A percentile compares a stretch with the other conserved stretches of the same genome.
Conservation (phyloP, 2,888 invertebrate genomes). For the Meta bourneti region DNA sequence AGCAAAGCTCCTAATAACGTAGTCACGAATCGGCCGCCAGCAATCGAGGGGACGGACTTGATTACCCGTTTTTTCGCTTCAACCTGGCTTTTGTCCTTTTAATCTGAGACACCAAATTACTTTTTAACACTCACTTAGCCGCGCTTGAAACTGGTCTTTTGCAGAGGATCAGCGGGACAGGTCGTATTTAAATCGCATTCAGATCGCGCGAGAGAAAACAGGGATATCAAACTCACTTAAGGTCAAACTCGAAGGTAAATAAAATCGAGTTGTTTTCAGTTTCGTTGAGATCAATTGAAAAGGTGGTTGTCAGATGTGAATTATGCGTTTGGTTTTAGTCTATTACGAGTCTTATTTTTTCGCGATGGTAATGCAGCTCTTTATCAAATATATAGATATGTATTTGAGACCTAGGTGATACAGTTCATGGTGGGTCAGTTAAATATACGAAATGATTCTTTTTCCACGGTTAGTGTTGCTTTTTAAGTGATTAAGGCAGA, state of each 20-base stretch:
- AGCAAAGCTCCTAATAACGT: slow-evolving; percentile 16
- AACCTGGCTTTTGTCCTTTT: slow-evolving; percentile 26
- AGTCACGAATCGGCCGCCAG: slow-evolving; percentile 2
- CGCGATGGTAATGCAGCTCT: neutral
- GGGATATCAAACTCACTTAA: neutral
- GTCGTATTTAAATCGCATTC: slow-evolving; percentile 30
- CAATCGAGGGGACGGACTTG: neutral
- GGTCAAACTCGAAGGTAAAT: neutral
- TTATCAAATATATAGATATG: no score
- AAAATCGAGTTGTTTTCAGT: neutral
- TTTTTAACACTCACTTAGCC: slow-evolving; percentile 38
- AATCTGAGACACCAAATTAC: slow-evolving; percentile 33
- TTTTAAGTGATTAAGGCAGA: no score
- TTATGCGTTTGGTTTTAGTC: no score
- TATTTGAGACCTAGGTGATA: no score
- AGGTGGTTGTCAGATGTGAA: neutral
- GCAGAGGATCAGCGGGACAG: neutral
- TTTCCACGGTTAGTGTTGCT: no score
- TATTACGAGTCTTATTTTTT: neutral
- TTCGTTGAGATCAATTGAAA: slow-evolving; percentile 9
- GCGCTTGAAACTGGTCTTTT: neutral
- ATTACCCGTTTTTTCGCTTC: slow-evolving; percentile 21
- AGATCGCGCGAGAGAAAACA: neutral
- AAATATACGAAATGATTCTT: no score
- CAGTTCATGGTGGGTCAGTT: no score